A percentile compares a stretch with the other conserved stretches of the same genome.
Evolutionary conservation across 2,113 vertebrate genomes (phyloP).

Genomic region (Toxostoma redivivum): DNA sequence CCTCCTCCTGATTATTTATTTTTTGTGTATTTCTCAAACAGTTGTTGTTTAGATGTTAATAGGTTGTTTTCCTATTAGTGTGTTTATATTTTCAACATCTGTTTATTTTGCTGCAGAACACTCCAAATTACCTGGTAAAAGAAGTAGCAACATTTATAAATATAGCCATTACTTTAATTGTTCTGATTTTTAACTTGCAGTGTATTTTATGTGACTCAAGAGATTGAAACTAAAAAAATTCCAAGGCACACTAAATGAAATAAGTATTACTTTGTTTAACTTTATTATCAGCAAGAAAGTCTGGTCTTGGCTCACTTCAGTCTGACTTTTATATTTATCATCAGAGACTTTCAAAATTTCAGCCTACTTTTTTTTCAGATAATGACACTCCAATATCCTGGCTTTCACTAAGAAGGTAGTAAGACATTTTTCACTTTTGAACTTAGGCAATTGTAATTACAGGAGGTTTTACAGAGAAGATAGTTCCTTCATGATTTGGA

Average conservation of each 20-base stretch:
- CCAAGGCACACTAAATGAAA: not conserved
- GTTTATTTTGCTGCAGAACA: slow-evolving; percentile 11
- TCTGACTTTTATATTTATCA: slow-evolving; percentile 1
- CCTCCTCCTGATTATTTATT: not conserved
- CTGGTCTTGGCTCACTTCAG: not conserved
- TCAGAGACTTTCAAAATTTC: not conserved
- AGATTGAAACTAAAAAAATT: not conserved
- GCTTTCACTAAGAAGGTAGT: not conserved
- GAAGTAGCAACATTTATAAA: not conserved
- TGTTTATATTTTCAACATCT: slow-evolving; percentile 13
- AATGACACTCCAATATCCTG: not conserved
- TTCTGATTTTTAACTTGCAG: not conserved
- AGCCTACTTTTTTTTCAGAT: not conserved
- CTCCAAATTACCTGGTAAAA: not conserved
- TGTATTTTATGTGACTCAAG: not conserved
- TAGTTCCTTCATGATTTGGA: not conserved
- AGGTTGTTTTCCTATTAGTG: not conserved
- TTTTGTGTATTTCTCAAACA: not conserved
- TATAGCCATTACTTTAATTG: not conserved
- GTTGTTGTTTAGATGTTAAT: not conserved
- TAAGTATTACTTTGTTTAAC: not conserved
- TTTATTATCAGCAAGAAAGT: not conserved
- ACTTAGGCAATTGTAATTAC: not conserved
- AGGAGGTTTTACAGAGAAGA: not conserved
- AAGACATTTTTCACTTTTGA: not conserved